phyloP scores from a whole-genome alignment of 2,113 vertebrate genomes.

The Accipiter cooperii region DNA sequence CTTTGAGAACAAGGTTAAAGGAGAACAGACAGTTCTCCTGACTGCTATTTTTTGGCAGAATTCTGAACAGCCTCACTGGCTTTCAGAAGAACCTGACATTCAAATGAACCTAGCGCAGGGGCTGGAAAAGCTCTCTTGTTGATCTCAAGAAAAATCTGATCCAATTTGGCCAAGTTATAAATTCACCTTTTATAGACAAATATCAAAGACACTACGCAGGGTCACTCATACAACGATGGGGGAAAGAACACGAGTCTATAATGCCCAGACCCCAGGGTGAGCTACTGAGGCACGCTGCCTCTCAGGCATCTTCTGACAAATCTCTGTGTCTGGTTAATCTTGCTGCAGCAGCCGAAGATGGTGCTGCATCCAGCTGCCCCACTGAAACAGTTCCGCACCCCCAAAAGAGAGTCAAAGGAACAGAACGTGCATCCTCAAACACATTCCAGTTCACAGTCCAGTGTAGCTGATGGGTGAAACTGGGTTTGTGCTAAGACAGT shows the following conservation, averaged over 20 bases:
- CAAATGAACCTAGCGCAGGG: not conserved
- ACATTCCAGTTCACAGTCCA: not conserved
- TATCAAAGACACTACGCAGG: not conserved
- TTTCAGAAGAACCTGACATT: not conserved
- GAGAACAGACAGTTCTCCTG: not conserved
- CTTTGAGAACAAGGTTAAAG: slow-evolving; percentile 32
- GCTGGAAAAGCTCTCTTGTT: not conserved
- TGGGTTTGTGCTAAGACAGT: not conserved
- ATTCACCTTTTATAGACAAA: not conserved
- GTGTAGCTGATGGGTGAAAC: not conserved
- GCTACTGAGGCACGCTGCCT: not conserved
- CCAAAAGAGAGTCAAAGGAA: not conserved
- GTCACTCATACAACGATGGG: not conserved
- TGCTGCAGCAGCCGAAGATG: not conserved
- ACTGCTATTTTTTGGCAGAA: not conserved
- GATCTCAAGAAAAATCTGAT: not conserved
- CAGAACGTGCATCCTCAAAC: not conserved
- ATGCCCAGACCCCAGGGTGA: not conserved
- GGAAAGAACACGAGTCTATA: not conserved
- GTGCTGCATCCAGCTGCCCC: not conserved
- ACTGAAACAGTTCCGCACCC: not conserved
- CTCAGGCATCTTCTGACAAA: not conserved
- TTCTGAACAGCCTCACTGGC: not conserved
- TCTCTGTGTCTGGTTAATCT: not conserved
- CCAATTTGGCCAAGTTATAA: not conserved